Base-by-base conservation (phyloP, 2,113 vertebrate species). In the Oryzias melastigma region DNA sequence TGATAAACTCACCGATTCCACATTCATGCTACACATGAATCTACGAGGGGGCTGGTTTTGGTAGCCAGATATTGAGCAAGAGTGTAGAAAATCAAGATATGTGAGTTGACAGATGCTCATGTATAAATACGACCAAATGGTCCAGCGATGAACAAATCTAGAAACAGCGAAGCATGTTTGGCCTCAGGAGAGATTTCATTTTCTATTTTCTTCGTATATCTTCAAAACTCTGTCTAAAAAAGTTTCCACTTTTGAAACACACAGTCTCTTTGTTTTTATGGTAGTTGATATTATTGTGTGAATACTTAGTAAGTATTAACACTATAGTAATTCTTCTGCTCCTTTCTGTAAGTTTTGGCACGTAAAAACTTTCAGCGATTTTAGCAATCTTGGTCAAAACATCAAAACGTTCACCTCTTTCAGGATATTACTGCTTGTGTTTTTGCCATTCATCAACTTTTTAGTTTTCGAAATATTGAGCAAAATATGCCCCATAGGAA, bases 1-100 rank as follows among this genome's bases (percentile, higher is more conserved):
- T 71, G 80, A 83, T 80, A 78, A 62, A 80, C 76, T 69, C 73
- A 80, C 73, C 73, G 78, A 71, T 80, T 81, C 70, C 58, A 72
- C 67, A 69, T 80, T 82, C 73, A 75, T 82, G 55, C 50, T 54
- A 47, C 60, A 49, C 55, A 56, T 61, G 52, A 10, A 27, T 47
- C 46, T n/a, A 49, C 13, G 50, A 65, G 57, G 50, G 50, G 52
- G 58, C 68, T 10, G 5, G 62, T 59, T 49, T 67, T 57, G 59
- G 65, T 54, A 73, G 65, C 65, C 65, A 63, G 65, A 69, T 63
- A 62, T 78, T 65, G 60, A 60, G 61, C 71, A 52, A 50, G 49
- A 69, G 77, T 62, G 70, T 62, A 70, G 41, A 58, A 62, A 62
- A 42, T 62, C 65, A 71, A 61, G 65, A 79, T 82, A 53, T 73